Conservation (phyloP, 2,888 invertebrate species). For the Pammene aurita region DNA sequence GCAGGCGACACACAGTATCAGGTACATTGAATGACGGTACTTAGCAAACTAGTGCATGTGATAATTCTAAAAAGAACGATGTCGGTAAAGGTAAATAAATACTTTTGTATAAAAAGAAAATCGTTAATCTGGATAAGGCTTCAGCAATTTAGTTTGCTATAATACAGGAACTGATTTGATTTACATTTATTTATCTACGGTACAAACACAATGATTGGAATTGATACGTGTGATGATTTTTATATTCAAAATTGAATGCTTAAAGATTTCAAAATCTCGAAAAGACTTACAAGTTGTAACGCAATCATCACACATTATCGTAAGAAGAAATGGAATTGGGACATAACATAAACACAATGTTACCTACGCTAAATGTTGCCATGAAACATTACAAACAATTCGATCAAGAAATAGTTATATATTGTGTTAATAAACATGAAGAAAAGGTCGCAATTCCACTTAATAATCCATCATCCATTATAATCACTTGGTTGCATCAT, state of each 20-base stretch:
- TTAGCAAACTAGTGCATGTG: conserved; percentile 22
- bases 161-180: conserved; percentile 26
- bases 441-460: conserved; percentile 33
- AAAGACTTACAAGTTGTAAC: no score
- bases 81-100: background rate
- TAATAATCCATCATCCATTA: conserved; percentile 18
- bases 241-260: no score
- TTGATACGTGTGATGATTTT: conserved; percentile 37
- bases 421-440: background rate
- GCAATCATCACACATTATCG: conserved; percentile 30
- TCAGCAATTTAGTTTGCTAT: conserved; percentile 23
- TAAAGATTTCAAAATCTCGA: no score
- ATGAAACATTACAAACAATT: background rate
- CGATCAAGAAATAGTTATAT: background rate
- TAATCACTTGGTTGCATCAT: conserved; percentile 34
- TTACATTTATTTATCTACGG: conserved; percentile 34
- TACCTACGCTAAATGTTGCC: background rate
- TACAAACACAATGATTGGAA: conserved; percentile 40
- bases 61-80: background rate
- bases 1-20: conserved; percentile 72
- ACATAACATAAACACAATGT: background rate
- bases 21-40: conserved; percentile 43
- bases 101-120: background rate
- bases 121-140: background rate
- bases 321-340: conserved; percentile 38